phyloP scores from a whole-genome alignment of 1,140 invertebrate genomes.

The Leucophenga varia region DNA sequence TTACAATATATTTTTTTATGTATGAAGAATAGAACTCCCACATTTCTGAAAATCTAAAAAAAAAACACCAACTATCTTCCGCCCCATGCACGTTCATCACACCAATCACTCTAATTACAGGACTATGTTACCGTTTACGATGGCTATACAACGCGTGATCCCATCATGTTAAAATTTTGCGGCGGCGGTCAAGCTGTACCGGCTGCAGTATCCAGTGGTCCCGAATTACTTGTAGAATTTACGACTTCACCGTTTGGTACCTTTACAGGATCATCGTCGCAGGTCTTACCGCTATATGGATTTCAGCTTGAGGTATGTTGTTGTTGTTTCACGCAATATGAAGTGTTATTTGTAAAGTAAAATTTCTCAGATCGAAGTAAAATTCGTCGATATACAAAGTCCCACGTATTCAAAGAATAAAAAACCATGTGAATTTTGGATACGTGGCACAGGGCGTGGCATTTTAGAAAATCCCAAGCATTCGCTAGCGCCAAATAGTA shows the following conservation, averaged over 20 bases:
- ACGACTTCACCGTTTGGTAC: conserved; percentile 88
- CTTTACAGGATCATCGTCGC: conserved; percentile 72
- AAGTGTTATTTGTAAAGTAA: conserved; percentile 6
- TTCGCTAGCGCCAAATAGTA: conserved; percentile 80
- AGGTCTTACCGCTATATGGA: conserved; percentile 76
- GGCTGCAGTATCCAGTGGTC: conserved; percentile 78
- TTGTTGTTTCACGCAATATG: not conserved
- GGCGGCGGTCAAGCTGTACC: conserved; percentile 81
- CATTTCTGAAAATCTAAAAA: too few relatives aligned
- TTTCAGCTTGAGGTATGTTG: conserved; percentile 84
- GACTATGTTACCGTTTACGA: conserved; percentile 90
- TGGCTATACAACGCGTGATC: conserved; percentile 84
- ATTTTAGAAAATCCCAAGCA: conserved; percentile 77
- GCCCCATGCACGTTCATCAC: too few relatives aligned
- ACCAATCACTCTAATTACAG: conserved; percentile 44
- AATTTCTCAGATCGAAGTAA: conserved; percentile 69
- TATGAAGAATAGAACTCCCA: too few relatives aligned
- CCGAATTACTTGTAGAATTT: conserved; percentile 84
- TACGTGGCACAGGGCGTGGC: conserved; percentile 75
- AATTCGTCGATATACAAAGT: conserved; percentile 77
- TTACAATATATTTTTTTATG: too few relatives aligned
- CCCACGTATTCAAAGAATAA: conserved; percentile 79
- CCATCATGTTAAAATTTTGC: conserved; percentile 86
- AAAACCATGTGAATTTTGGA: conserved; percentile 81
- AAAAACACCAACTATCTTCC: too few relatives aligned